phyloP scores from a whole-genome alignment of 2,888 invertebrate genomes.

The Protophormia terraenovae region DNA sequence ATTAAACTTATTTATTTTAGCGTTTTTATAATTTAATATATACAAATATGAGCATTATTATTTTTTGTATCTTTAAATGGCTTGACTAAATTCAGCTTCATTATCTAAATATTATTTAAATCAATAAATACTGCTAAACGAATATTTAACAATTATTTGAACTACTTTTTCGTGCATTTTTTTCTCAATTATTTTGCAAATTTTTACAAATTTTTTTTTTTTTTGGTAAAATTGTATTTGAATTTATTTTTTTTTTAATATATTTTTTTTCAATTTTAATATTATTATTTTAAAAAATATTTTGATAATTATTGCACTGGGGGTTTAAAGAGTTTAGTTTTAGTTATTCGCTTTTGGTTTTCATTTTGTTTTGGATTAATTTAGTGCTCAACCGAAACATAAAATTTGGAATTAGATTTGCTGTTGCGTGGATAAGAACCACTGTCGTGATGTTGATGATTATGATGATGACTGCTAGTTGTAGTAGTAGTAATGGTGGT shows the following conservation, averaged over 20 bases:
- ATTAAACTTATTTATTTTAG: constrained; percentile 48
- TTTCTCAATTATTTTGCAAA: not conserved
- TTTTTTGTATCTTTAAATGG: not conserved
- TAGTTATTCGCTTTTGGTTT: constrained; percentile 6
- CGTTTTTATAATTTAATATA: constrained; percentile 2
- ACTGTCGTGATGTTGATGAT: constrained; percentile 72
- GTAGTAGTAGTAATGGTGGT: constrained; percentile 62
- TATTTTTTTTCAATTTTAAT: not conserved
- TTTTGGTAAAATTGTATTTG: constrained; percentile 25
- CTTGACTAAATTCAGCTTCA: constrained; percentile 43
- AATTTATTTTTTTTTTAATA: constrained; percentile 9
- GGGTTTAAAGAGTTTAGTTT: constrained; percentile 34
- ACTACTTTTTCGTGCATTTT: constrained; percentile 43
- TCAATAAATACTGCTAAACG: constrained; percentile 48
- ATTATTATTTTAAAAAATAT: not conserved
- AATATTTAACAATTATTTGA: constrained; percentile 33
- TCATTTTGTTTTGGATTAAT: constrained; percentile 34
- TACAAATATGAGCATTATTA: constrained; percentile 17
- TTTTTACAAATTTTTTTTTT: constrained; percentile 10
- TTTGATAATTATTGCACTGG: constrained; percentile 60
- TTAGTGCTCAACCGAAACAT: constrained; percentile 80
- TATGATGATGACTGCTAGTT: constrained; percentile 57
- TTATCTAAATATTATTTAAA: constrained; percentile 33
- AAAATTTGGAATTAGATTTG: constrained; percentile 81
- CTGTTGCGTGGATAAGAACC: constrained; percentile 77